phyloP scores from a whole-genome alignment of 2,113 vertebrate genomes.

The Crypturellus undulatus region DNA sequence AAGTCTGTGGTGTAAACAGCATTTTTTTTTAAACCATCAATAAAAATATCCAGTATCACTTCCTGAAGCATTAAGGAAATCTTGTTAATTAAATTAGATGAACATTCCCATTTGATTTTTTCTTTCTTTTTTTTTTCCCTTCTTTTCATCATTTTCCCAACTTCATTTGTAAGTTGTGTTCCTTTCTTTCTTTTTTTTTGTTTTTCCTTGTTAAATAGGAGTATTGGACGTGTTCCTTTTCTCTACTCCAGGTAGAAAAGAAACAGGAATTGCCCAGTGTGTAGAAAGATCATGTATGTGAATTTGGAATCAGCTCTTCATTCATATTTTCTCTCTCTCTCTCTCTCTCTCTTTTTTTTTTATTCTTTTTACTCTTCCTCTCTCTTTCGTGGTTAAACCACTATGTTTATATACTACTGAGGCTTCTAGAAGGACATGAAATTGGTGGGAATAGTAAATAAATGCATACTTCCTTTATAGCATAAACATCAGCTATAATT shows the following conservation, averaged over 20 bases:
- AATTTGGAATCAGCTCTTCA: not conserved
- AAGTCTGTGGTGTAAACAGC: not conserved
- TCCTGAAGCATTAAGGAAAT: not conserved
- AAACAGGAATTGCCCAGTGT: not conserved
- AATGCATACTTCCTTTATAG: not conserved
- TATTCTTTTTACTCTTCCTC: no score
- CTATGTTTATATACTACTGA: not conserved
- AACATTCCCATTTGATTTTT: not conserved
- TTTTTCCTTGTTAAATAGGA: not conserved
- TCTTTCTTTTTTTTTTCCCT: not conserved
- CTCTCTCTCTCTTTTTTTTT: no score
- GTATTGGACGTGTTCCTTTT: not conserved
- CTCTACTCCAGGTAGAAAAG: not conserved
- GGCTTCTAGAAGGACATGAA: not conserved
- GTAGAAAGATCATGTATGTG: not conserved
- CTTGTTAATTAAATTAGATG: not conserved
- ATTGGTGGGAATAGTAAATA: fast-evolving
- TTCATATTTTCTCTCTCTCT: not conserved
- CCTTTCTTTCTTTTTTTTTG: not conserved
- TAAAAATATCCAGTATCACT: not conserved
- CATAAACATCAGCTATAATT: fast-evolving
- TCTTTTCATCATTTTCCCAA: not conserved
- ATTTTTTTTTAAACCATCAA: not conserved
- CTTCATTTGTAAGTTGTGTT: not conserved
- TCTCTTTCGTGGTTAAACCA: not conserved